A percentile compares a stretch with the other conserved stretches of the same genome.
These are phyloP conservation scores for Myotis daubentonii DNA, from an alignment of 2,797 vertebrate species.

Conservation along the genomic window DNA sequence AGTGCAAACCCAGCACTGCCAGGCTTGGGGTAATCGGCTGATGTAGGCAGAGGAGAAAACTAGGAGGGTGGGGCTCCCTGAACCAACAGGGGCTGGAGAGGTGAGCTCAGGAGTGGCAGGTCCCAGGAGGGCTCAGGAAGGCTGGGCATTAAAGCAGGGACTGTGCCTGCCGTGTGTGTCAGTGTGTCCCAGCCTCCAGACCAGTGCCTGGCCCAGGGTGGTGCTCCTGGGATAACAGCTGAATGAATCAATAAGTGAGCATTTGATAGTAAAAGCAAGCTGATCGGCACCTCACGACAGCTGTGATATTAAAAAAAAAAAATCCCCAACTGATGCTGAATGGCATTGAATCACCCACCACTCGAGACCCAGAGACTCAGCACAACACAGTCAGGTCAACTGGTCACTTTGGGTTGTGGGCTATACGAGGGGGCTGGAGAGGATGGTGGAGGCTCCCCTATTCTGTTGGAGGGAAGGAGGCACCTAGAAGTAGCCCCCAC, in stretches of 20 bases:
- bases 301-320: background rate
- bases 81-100: background rate
- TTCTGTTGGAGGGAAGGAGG: background rate
- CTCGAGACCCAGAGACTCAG: background rate
- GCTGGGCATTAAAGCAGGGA: background rate
- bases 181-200: background rate
- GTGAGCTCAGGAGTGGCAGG: background rate
- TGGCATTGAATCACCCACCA: background rate
- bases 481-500: background rate
- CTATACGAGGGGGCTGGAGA: background rate
- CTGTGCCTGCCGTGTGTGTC: rapidly evolving
- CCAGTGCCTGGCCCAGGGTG: background rate
- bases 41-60: background rate
- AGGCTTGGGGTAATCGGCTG: background rate
- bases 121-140: background rate
- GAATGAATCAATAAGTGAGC: background rate
- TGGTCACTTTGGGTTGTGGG: rapidly evolving
- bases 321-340: too few species aligned
- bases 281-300: rapidly evolving
- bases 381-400: background rate
- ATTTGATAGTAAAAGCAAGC: background rate
- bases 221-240: rapidly evolving
- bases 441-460: rapidly evolving
- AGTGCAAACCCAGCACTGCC: background rate
- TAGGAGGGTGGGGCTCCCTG: background rate